Evolutionary conservation across 2,888 invertebrate genomes (phyloP).

Genomic region (Oscheius sp.): DNA sequence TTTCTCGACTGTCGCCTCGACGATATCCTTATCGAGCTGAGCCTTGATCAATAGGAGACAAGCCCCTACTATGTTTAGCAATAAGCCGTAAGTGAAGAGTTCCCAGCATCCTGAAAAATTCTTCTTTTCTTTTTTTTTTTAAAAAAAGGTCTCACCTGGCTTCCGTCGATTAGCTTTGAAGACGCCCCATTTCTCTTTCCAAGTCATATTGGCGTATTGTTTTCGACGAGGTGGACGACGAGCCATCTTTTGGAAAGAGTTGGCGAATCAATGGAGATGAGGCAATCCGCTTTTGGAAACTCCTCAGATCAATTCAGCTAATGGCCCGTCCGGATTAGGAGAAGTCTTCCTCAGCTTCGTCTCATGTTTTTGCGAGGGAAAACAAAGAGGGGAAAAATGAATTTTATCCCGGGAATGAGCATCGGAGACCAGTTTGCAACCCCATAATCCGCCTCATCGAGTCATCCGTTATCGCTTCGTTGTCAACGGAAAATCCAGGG

Average conservation of each 20-base stretch:
- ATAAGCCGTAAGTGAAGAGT: slow-evolving; percentile 44
- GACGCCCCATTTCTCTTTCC: slow-evolving; percentile 52
- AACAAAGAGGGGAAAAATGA: too few relatives aligned
- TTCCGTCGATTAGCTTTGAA: slow-evolving; percentile 51
- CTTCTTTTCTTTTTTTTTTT: not conserved
- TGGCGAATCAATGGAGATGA: not conserved
- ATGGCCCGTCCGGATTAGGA: not conserved
- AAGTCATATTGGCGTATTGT: slow-evolving; percentile 35
- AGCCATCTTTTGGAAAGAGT: not conserved
- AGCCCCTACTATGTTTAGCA: slow-evolving; percentile 49
- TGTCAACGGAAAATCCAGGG: too few relatives aligned
- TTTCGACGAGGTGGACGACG: slow-evolving; percentile 33
- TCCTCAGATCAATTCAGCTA: not conserved
- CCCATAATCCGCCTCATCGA: too few relatives aligned
- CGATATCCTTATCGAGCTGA: slow-evolving; percentile 51
- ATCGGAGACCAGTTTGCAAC: too few relatives aligned
- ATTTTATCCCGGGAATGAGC: too few relatives aligned
- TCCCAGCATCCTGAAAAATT: slow-evolving; percentile 46
- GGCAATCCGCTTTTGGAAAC: not conserved
- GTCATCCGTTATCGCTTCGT: too few relatives aligned
- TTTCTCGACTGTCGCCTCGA: slow-evolving; percentile 46
- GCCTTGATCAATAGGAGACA: slow-evolving; percentile 49
- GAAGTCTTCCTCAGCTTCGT: slow-evolving; percentile 4
- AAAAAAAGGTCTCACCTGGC: slow-evolving; percentile 32
- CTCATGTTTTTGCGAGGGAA: too few relatives aligned